phyloP scores from a whole-genome alignment of 37 sponge, comb jelly and placozoan species.

The Aplysina aerophoba region DNA sequence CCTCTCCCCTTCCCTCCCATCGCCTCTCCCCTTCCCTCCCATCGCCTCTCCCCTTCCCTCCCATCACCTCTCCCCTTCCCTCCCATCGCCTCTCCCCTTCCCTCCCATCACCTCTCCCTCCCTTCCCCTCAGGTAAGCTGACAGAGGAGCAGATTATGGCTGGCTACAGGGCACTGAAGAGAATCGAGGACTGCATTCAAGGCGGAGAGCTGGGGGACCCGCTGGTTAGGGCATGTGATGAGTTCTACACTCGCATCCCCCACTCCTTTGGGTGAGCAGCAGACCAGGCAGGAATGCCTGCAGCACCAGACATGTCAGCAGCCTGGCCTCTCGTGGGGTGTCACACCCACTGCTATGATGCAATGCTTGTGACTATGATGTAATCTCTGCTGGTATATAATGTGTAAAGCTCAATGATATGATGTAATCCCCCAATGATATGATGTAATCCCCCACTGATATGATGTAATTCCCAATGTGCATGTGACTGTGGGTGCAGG shows the following conservation, averaged over 20 bases:
- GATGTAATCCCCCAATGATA: background rate
- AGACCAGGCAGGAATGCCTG: no score
- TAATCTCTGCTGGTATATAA: background rate
- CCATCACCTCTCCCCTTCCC: background rate
- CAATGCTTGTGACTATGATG: background rate
- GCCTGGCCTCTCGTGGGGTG: no score
- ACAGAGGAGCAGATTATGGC: conserved; percentile 85
- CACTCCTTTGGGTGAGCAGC: conserved; percentile 74
- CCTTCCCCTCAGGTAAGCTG: conserved; percentile 73
- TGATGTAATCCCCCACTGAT: background rate
- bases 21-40: background rate
- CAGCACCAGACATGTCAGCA: no score
- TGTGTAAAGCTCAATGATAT: background rate
- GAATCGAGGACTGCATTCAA: conserved; percentile 86
- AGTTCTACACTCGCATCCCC: conserved; percentile 92
- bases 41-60: background rate
- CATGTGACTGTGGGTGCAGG: conserved; percentile 31
- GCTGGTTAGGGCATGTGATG: conserved; percentile 82
- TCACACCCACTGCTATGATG: background rate
- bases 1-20: background rate
- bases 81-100: no score
- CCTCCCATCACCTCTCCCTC: background rate
- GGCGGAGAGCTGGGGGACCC: conserved; percentile 66
- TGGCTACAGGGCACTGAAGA: conserved; percentile 88
- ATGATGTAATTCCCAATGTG: background rate